Conservation (phyloP, 2,888 invertebrate genomes). For the Ochropacha duplaris region DNA sequence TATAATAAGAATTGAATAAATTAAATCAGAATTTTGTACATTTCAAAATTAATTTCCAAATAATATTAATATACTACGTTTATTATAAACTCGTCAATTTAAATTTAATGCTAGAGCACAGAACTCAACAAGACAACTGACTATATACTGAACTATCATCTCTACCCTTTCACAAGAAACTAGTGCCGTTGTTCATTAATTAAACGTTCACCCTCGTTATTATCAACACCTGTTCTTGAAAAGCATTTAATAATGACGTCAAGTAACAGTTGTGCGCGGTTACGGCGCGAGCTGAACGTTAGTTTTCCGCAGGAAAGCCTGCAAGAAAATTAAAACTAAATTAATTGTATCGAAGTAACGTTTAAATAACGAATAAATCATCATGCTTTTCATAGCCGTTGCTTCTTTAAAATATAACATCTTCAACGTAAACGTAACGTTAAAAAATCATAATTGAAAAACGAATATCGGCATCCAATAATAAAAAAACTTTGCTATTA, state of each 20-base stretch:
- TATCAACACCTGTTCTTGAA: conserved; percentile 81
- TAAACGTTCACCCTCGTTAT: conserved; percentile 77
- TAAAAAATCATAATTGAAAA: not conserved
- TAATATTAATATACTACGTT: not conserved
- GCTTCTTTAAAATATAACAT: not conserved
- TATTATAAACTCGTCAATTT: not conserved
- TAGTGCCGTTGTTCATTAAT: conserved; percentile 72
- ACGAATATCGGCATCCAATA: not conserved
- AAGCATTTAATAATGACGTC: conserved; percentile 80
- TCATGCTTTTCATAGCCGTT: conserved; percentile 12
- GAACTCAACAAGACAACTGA: not conserved
- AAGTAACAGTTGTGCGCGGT: conserved; percentile 68
- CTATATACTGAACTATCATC: conserved; percentile 11
- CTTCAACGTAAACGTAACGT: too few relatives aligned
- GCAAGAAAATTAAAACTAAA: conserved; percentile 69
- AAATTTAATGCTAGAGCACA: conserved; percentile 6
- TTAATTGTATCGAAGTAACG: conserved; percentile 44
- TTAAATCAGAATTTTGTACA: too few relatives aligned
- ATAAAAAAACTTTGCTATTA: not conserved
- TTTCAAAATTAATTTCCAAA: not conserved
- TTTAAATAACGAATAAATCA: conserved; percentile 22
- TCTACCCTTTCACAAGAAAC: conserved; percentile 33
- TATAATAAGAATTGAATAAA: too few relatives aligned
- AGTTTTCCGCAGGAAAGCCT: conserved; percentile 61
- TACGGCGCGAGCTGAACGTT: conserved; percentile 53